phyloP scores from a whole-genome alignment of 2,888 invertebrate genomes.

The Hyposoter didymator region DNA sequence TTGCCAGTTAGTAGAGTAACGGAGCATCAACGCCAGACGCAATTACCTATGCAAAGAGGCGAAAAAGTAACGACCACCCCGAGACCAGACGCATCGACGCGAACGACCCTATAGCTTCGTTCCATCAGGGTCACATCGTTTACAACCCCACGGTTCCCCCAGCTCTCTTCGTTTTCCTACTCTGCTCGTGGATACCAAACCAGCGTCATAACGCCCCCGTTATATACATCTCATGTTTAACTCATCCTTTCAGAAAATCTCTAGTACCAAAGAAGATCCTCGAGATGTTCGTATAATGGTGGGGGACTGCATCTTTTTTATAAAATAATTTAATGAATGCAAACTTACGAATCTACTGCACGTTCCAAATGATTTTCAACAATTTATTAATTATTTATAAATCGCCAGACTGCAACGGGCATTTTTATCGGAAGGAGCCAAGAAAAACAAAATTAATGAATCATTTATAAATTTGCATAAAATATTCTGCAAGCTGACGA shows the following conservation, averaged over 20 bases:
- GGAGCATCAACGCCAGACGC: slow-evolving; percentile 67
- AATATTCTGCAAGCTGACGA: not conserved
- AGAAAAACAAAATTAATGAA: not conserved
- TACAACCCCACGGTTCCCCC: slow-evolving; percentile 43
- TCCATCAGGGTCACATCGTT: slow-evolving; percentile 63
- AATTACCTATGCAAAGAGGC: slow-evolving; percentile 77
- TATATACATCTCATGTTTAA: slow-evolving; percentile 12
- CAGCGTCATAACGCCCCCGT: not conserved
- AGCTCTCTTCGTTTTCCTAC: slow-evolving; percentile 4
- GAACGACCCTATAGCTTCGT: slow-evolving; percentile 52
- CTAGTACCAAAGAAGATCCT: slow-evolving; percentile 26
- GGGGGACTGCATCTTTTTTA: not conserved
- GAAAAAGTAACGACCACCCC: slow-evolving; percentile 72
- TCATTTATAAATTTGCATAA: not conserved
- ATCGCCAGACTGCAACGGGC: not conserved
- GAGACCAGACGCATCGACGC: slow-evolving; percentile 72
- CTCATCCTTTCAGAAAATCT: slow-evolving; percentile 49
- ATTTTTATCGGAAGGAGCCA: not conserved
- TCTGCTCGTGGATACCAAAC: slow-evolving; percentile 11
- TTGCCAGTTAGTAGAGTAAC: slow-evolving; percentile 69
- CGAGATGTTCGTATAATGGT: slow-evolving; percentile 20
- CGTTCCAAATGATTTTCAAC: not conserved
- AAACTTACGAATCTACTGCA: not conserved
- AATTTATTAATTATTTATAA: not conserved
- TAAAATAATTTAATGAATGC: not conserved